Base-by-base conservation (phyloP, 2,113 vertebrate species). In the Monopterus albus region DNA sequence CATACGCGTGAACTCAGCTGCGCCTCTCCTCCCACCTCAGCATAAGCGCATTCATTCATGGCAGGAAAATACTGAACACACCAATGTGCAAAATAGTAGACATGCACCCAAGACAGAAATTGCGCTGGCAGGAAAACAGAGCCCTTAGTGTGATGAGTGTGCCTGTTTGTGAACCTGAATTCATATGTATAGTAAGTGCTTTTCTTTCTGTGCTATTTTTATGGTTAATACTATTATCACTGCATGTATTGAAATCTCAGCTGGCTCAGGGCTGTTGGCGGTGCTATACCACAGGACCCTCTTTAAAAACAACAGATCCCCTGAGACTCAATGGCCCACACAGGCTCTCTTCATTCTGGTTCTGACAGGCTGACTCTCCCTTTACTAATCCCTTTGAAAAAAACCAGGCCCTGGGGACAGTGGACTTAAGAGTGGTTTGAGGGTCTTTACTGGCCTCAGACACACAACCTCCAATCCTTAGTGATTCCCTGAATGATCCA, bases 401-500 rank as follows among this genome's bases (percentile, higher is more conserved):
- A 52, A 63, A 76, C 82, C 72, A n/a, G 17, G 33, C 53, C 40
- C 51, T 18, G 18, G 60, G 51, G 29, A 64, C n/a, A n/a, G 55
- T 5, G 1, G 46, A 29, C 67, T 40, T 47, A 39, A 64, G 50
- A 65, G 35, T 13, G 6, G 7, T 25, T 66, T 20, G 6, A 35
- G 38, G 67, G 47, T 67, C 31, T 82, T 72, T 64, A 20, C 68
- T 39, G 40, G 72, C 73, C 64, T 42, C 38, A 15, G 23, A 72
- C 25, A 72, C 72, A 50, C 51, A 70, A 15, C 69, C 75, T 47
- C 49, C 78, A 74, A 83, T 84, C 76, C 80, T 64, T 36, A 12
- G 28, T 79, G 78, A 87, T 85, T 87, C 76, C 25, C n/a, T 0
- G 82, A 82, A 81, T 82, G 78, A 84, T 76, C 59, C 74, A 38